Conservation (phyloP, 2,113 vertebrate species). For the Petromus typicus region DNA sequence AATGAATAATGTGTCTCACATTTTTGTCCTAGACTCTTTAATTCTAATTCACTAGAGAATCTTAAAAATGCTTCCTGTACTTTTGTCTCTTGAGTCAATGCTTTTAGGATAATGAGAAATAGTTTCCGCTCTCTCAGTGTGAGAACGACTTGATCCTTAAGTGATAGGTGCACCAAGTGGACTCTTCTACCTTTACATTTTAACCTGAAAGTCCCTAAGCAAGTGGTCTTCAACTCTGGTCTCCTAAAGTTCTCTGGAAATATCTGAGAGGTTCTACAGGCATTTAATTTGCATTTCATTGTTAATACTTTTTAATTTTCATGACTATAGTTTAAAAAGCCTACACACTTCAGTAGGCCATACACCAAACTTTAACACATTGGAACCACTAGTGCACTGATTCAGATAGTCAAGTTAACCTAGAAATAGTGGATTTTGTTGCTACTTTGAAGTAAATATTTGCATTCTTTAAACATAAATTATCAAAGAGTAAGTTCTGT, state of each 20-base stretch:
- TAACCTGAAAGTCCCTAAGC: neutral
- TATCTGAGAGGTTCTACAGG: slow-evolving; percentile 3
- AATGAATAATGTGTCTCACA: neutral
- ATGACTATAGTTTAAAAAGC: neutral
- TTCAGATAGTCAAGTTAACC: slow-evolving; percentile 23
- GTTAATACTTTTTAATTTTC: slow-evolving; percentile 37
- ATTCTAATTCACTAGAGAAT: neutral
- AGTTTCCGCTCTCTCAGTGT: neutral
- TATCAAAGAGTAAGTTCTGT: slow-evolving; percentile 4
- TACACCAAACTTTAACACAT: slow-evolving; percentile 13
- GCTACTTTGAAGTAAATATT: slow-evolving; percentile 15
- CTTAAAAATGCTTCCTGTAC: neutral
- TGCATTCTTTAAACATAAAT: slow-evolving; percentile 30
- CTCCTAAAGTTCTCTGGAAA: neutral
- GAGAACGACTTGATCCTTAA: slow-evolving; percentile 9
- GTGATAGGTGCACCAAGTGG: neutral
- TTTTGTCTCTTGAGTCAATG: slow-evolving; percentile 21
- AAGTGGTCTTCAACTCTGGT: slow-evolving; percentile 7
- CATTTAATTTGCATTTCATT: slow-evolving; percentile 39
- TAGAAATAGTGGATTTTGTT: slow-evolving; percentile 16
- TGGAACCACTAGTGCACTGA: neutral
- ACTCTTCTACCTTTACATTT: slow-evolving; percentile 40
- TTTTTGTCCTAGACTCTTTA: neutral
- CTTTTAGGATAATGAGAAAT: slow-evolving; percentile 15
- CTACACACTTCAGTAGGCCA: neutral